A percentile compares a stretch with the other conserved stretches of the same genome.
These are phyloP conservation scores for Aix galericulata DNA, from an alignment of 2,113 vertebrate genomes.

Conservation along the genomic window DNA sequence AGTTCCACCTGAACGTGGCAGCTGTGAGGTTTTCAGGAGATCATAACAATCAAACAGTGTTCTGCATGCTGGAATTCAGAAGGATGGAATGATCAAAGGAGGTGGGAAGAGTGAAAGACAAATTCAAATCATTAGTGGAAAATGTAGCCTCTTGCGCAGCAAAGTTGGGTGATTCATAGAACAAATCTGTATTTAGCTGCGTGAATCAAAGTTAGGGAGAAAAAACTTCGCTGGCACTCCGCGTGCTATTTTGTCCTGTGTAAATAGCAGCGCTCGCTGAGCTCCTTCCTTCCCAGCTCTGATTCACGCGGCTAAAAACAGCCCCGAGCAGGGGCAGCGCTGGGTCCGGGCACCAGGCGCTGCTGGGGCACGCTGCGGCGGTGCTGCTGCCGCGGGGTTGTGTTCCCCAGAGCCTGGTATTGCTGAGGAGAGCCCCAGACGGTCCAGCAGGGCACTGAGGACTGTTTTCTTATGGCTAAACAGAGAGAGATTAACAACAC, in stretches of 20 bases:
- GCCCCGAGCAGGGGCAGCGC: neutral
- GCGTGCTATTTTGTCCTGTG: neutral
- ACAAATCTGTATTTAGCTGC: constrained; percentile 21
- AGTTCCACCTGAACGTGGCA: constrained; percentile 5
- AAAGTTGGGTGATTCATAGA: constrained; percentile 5
- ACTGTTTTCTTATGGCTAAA: constrained; percentile 79
- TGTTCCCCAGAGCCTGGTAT: constrained; percentile 38
- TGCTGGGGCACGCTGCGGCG: neutral
- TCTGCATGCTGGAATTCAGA: neutral
- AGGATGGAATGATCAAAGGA: constrained; percentile 45
- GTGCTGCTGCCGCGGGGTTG: neutral
- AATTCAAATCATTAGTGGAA: constrained; percentile 6
- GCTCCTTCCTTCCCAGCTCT: too few species aligned
- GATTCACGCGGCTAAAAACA: neutral
- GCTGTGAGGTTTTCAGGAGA: constrained; percentile 46
- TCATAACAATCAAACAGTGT: constrained; percentile 9
- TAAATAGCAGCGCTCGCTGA: accelerated
- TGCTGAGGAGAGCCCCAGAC: neutral
- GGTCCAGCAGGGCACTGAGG: constrained; percentile 40
- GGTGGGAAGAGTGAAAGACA: constrained; percentile 23
- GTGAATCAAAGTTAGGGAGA: neutral
- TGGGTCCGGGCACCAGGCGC: neutral
- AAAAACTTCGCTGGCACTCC: neutral
- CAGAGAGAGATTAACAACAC: constrained; percentile 79
- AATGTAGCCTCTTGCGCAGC: neutral